phyloP scores from a whole-genome alignment of 2,888 invertebrate genomes.

The Cremastinae sp. region DNA sequence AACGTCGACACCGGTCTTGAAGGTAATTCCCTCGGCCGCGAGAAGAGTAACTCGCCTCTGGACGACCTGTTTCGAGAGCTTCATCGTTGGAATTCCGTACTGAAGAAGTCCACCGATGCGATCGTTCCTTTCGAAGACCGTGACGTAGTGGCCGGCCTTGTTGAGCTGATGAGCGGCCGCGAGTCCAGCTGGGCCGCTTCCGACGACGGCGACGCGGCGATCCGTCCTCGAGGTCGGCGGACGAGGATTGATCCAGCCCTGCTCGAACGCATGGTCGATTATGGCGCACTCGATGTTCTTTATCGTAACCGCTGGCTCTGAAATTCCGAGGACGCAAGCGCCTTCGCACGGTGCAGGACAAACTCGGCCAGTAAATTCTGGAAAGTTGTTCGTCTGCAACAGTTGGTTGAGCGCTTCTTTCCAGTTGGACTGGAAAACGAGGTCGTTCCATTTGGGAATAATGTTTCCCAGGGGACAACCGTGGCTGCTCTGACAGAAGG shows the following conservation, averaged over 20 bases:
- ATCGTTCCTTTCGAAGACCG: conserved; percentile 98
- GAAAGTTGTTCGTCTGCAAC: conserved; percentile 99
- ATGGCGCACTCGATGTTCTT: conserved; percentile 99
- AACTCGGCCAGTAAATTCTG: conserved; percentile 97
- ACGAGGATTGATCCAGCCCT: conserved; percentile 95
- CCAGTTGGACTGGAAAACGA: conserved; percentile 97
- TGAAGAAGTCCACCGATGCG: conserved; percentile 96
- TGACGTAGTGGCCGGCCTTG: conserved; percentile 97
- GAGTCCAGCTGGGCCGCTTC: conserved; percentile 96
- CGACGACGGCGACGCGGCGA: conserved; percentile 93
- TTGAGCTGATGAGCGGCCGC: conserved; percentile 98
- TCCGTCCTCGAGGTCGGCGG: conserved; percentile 89
- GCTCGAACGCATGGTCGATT: conserved; percentile 98
- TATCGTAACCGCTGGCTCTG: conserved; percentile 98
- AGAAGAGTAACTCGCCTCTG: conserved; percentile 93
- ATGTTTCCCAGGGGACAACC: conserved; percentile 99
- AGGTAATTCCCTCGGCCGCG: conserved; percentile 93
- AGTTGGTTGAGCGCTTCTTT: conserved; percentile 95
- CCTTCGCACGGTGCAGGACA: conserved; percentile 99
- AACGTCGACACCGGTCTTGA: conserved; percentile 94
- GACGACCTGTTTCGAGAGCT: conserved; percentile 96
- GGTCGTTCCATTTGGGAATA: conserved; percentile 99
- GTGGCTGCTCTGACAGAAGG: conserved; percentile 96
- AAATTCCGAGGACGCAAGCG: conserved; percentile 97
- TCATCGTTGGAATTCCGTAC: conserved; percentile 99